Conservation (phyloP, 2,888 invertebrate genomes). For the Agrochola macilenta region DNA sequence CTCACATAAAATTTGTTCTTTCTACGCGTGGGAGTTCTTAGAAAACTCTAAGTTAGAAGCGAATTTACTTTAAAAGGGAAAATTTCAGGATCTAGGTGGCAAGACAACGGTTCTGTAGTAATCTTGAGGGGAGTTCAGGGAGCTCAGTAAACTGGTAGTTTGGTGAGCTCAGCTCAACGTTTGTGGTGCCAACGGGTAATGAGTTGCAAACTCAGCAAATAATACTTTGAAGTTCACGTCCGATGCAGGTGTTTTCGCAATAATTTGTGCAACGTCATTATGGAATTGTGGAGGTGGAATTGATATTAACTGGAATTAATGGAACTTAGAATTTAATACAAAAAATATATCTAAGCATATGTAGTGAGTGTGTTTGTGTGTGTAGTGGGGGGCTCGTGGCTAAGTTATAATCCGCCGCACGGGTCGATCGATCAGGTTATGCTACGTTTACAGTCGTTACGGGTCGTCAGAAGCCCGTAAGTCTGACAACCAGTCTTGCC, state of each 20-base stretch:
- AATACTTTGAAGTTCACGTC: conserved; percentile 67
- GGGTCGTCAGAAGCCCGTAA: too few relatives aligned
- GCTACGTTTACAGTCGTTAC: too few relatives aligned
- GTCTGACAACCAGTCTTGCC: too few relatives aligned
- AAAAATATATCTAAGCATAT: neutral
- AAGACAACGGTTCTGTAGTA: conserved; percentile 60
- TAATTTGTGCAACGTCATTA: conserved; percentile 14
- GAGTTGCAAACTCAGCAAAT: conserved; percentile 70
- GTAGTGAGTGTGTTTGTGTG: neutral
- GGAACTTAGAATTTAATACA: neutral
- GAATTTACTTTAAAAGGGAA: conserved; percentile 70
- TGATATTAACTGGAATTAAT: conserved; percentile 8
- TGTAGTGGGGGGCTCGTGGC: too few relatives aligned
- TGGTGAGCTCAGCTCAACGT: conserved; percentile 57
- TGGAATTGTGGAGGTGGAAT: neutral
- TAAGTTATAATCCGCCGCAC: too few relatives aligned
- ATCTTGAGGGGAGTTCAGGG: conserved; percentile 55
- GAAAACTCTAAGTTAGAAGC: conserved; percentile 55
- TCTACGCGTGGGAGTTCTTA: conserved; percentile 25
- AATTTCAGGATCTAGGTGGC: conserved; percentile 55
- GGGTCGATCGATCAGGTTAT: too few relatives aligned
- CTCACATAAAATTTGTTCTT: conserved; percentile 63
- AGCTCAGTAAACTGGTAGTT: conserved; percentile 41
- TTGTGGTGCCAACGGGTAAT: conserved; percentile 62
- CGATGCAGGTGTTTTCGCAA: conserved; percentile 25